Evolutionary conservation across 2,888 invertebrate species (phyloP).

Genomic region (Malacosoma neustria): DNA sequence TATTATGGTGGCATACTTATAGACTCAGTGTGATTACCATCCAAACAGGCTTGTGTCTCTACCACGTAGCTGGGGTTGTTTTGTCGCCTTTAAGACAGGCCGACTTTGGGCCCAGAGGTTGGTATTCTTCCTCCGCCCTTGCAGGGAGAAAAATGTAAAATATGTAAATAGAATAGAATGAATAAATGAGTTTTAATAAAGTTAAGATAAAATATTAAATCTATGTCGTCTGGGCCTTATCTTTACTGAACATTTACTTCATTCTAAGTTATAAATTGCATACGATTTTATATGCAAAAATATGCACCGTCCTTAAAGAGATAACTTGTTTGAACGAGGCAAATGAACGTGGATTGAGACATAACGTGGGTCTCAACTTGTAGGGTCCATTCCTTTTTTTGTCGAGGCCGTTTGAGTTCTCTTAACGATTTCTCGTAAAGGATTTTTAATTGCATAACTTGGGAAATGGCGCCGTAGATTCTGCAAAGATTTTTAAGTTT

Average conservation of each 20-base stretch:
- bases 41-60: too few species aligned
- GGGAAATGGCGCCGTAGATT: neutral
- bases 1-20: too few species aligned
- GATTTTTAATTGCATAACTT: neutral
- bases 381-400: constrained; percentile 41
- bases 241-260: too few species aligned
- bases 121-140: too few species aligned
- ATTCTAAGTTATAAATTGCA: neutral
- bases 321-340: constrained; percentile 16
- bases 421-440: constrained; percentile 3
- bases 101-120: too few species aligned
- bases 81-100: too few species aligned
- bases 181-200: too few species aligned
- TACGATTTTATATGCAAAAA: neutral
- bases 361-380: constrained; percentile 38
- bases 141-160: too few species aligned
- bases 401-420: constrained; percentile 5
- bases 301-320: constrained; percentile 1
- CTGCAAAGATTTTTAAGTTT: neutral
- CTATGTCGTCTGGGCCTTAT: neutral
- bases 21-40: too few species aligned
- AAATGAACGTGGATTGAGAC: constrained; percentile 50
- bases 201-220: too few species aligned
- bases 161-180: too few species aligned
- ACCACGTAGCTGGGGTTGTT: too few species aligned